Evolutionary conservation across 1,140 invertebrate genomes (phyloP).

Genomic region (Zeugodacus cucurbitae): DNA sequence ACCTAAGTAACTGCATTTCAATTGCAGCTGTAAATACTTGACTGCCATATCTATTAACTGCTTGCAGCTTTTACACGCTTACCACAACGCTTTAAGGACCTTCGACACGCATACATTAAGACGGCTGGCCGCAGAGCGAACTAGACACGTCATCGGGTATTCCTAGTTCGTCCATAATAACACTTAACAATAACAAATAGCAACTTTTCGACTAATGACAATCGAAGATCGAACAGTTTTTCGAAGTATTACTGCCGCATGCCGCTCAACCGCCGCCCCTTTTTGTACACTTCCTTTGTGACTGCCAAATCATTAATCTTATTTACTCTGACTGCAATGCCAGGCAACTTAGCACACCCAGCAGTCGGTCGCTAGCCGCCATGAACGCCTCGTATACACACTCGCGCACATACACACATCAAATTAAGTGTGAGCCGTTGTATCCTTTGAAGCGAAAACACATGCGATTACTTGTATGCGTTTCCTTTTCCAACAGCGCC

Average conservation of each 20-base stretch:
- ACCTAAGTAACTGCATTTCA: neutral
- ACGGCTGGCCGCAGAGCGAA: neutral
- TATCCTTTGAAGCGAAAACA: conserved; percentile 64
- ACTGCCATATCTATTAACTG: neutral
- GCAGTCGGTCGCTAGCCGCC: neutral
- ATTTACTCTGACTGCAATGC: conserved; percentile 31
- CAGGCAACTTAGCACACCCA: conserved; percentile 15
- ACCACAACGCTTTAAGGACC: neutral
- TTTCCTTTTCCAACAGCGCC: conserved; percentile 55
- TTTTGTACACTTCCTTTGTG: conserved; percentile 9
- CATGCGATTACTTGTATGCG: conserved; percentile 61
- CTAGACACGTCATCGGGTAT: conserved; percentile 7
- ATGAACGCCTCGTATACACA: neutral
- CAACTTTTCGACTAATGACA: conserved; percentile 65
- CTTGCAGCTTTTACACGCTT: neutral
- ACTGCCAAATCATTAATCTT: conserved; percentile 19
- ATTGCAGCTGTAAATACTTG: neutral
- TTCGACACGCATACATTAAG: neutral
- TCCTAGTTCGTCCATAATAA: conserved; percentile 50
- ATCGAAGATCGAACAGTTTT: conserved; percentile 52
- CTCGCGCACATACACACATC: neutral
- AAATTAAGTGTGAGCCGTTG: conserved; percentile 47
- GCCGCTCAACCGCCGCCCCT: neutral
- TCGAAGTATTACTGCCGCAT: neutral
- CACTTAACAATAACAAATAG: conserved; percentile 65